Evolutionary conservation across 2,888 invertebrate species (phyloP).

Genomic region (Beris chalybata): DNA sequence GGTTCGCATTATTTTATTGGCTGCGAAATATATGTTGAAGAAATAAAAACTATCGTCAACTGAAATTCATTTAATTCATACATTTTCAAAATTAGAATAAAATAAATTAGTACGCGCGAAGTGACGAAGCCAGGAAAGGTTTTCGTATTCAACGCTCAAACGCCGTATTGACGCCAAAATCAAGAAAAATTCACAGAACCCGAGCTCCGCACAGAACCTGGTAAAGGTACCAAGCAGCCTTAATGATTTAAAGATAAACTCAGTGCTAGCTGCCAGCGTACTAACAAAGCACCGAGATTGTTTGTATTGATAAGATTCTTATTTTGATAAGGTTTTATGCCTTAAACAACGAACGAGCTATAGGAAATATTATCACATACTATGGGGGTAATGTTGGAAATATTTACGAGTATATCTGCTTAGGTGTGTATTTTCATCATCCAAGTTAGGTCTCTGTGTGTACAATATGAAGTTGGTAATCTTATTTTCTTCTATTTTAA

Average conservation of each 20-base stretch:
- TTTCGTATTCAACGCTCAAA: too few relatives aligned
- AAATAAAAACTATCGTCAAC: too few relatives aligned
- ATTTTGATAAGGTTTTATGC: constrained; percentile 42
- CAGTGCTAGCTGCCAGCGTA: constrained; percentile 43
- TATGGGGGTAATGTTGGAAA: background rate
- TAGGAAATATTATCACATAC: constrained; percentile 6
- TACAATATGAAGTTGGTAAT: background rate
- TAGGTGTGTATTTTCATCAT: background rate
- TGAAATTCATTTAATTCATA: too few relatives aligned
- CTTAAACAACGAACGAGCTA: constrained; percentile 35
- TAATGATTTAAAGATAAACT: constrained; percentile 37
- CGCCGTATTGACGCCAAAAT: background rate
- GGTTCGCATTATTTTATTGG: too few relatives aligned
- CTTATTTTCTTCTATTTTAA: too few relatives aligned
- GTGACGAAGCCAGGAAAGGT: too few relatives aligned
- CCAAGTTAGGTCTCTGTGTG: background rate
- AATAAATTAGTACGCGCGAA: too few relatives aligned
- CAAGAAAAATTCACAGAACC: background rate
- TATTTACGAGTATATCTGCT: background rate
- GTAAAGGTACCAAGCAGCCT: constrained; percentile 32
- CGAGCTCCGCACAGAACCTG: background rate
- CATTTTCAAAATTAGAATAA: too few relatives aligned
- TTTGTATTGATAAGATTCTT: constrained; percentile 44
- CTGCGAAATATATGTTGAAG: too few relatives aligned
- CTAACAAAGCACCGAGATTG: constrained; percentile 45